Percentiles rank a stretch among this genome's conserved stretches.
These are phyloP conservation scores for Liposcelis brunnea DNA, from an alignment of 2,888 invertebrate genomes.

Conservation along the genomic window DNA sequence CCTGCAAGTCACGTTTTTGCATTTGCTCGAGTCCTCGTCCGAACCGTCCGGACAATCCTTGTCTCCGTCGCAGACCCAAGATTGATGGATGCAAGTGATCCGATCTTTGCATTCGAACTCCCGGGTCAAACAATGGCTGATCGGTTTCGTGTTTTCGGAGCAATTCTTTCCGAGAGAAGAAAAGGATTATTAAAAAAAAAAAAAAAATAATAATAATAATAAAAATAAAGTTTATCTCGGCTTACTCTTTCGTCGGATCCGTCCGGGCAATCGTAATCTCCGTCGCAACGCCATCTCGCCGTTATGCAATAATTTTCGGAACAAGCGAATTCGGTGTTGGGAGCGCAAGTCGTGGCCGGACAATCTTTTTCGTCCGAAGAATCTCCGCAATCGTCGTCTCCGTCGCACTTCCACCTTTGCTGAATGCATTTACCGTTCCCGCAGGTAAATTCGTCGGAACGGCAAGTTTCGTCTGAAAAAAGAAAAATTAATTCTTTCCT, in stretches of 20 bases:
- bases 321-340: slow-evolving; percentile 57
- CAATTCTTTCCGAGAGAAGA: slow-evolving; percentile 39
- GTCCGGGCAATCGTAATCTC: slow-evolving; percentile 70
- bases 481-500: no score
- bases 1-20: slow-evolving; percentile 60
- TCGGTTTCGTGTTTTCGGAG: slow-evolving; percentile 26
- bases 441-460: slow-evolving; percentile 86
- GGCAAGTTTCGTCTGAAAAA: slow-evolving; percentile 66
- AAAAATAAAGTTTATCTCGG: slow-evolving; percentile 12
- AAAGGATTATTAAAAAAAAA: slow-evolving; percentile 10
- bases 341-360: slow-evolving; percentile 47
- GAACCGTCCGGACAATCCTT: slow-evolving; percentile 61
- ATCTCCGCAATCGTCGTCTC: slow-evolving; percentile 75
- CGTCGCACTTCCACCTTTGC: slow-evolving; percentile 70
- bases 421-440: slow-evolving; percentile 77
- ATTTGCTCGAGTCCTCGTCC: slow-evolving; percentile 48
- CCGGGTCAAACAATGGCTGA: slow-evolving; percentile 45
- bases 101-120: slow-evolving; percentile 69
- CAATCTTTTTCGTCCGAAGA: slow-evolving; percentile 66
- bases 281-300: slow-evolving; percentile 70
- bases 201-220: slow-evolving; percentile 4
- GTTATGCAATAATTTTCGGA: slow-evolving; percentile 59
- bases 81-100: slow-evolving; percentile 60
- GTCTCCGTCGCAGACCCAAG: slow-evolving; percentile 74
- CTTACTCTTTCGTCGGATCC: slow-evolving; percentile 62